Evolutionary conservation across 1,140 invertebrate genomes (phyloP), one percentile per base, ranked within the genome.

Genomic region (Lepidurus arcticus): DNA sequence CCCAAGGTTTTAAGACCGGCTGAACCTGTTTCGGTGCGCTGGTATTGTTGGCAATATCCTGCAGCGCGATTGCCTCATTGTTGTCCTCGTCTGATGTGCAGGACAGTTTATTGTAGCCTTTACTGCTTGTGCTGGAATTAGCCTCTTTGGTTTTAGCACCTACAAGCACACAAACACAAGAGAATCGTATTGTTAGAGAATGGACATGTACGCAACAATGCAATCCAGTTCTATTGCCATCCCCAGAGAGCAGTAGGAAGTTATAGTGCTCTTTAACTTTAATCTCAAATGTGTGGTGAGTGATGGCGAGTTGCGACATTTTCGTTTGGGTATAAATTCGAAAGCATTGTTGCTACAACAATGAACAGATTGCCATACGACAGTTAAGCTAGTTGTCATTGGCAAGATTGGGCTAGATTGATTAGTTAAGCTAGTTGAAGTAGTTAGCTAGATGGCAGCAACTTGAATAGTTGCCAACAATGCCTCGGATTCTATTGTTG

Each of bases 61-160:
- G 53, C 16, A 65, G 53, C 16, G n/a, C 53, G 1, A 65, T 65
- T 13, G 53, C 53, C 21, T 16, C 53, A 65, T 65, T 65, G 53
- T 65, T 65, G n/a, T 65, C 53, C 6, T 65, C 53, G 53, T 65
- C 53, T 7, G 53, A 21, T 21, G 53, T 16, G n/a, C 53, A 65
- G 13, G 53, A n/a, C 6, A 65, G 53, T n/a, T 65, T 65, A 65
- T 65, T 65, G 53, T 65, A 65, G 53, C 53, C 53, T 65, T 65
- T 65, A 65, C 16, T 65, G 53, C 53, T 65, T 21, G 53, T 65
- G 8, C 53, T 65, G 21, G 53, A 65, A 13, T 5, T 65, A 7
- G 53, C 53, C 53, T 65, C 53, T 65, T 65, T 65, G 53, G 53
- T 65, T 65, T 65, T 65, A 65, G 16, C 21, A 21, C 53, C 53